Evolutionary conservation across 64 coral and sea anemone genomes (phyloP), one percentile per base, ranked within the genome.

Genomic region (Montipora cactus): DNA sequence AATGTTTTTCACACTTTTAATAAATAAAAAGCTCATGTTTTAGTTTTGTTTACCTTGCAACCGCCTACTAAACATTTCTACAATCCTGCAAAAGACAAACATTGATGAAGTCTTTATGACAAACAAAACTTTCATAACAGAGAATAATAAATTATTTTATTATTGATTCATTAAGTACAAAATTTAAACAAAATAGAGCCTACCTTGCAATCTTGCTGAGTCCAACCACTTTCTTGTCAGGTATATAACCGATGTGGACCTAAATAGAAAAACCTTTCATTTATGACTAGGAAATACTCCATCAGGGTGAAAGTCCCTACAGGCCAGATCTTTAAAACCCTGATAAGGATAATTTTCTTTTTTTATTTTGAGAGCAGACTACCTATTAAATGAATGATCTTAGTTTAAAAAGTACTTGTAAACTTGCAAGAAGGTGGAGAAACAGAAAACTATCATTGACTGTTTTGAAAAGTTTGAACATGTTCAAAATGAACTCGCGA

Each of bases 181-280:
- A 22, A 52, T 37, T 19, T 37, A 16, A 51, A 52, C 7, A 16
- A 18, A 15, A 90, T 19, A 88, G 44, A 49, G 55, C 28, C 66
- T 89, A 96, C 97, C 97, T 96, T 69, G 94, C 97, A 79, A 99
- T 80, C 79, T 99, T 99, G 75, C 97, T 99, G 2, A 99, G 76
- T 73, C 97, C 97, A 78, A 99, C 85, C 58, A 99, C 92, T 75
- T 87, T 93, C 67, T 95, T 95, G 83, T 99, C 94, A 37, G 97
- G 97, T 46, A 99, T 44, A 89, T 99, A 99, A 52, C 97, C 97
- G 67, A 99, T 94, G 78, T 94, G 92, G 13, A 99, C 97, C 97
- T 99, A 79, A 94, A 68, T 49, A 86, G 7, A 70, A 23, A 82
- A 72, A 6, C 16, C 81, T 19, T 64, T 57, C 53, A 57, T 57